Evolutionary conservation across 2,113 vertebrate species (phyloP).

Genomic region (Carassius gibelio): DNA sequence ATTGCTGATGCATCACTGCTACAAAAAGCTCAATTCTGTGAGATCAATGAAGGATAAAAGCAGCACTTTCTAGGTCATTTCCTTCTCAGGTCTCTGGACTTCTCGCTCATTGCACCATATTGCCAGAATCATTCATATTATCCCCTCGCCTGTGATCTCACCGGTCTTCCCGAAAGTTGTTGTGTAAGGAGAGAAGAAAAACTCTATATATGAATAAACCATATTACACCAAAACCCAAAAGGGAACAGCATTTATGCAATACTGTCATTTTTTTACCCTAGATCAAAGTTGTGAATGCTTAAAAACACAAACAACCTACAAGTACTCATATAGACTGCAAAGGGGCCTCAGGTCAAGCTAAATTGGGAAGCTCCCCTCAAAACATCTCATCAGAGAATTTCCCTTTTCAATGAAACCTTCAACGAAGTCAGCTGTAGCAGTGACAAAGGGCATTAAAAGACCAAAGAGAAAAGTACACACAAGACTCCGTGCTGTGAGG

Average conservation of each 20-base stretch:
- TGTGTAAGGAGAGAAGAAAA: not conserved
- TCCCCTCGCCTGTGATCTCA: not conserved
- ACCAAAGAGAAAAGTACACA: slow-evolving; percentile 24
- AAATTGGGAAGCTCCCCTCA: slow-evolving; percentile 51
- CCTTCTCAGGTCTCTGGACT: slow-evolving; percentile 25
- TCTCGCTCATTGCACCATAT: slow-evolving; percentile 10
- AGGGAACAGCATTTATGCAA: not conserved
- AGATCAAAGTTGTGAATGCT: slow-evolving; percentile 18
- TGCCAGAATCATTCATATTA: slow-evolving; percentile 11
- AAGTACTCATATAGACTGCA: slow-evolving; percentile 56
- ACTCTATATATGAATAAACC: not conserved
- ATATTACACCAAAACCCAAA: not conserved
- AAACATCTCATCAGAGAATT: slow-evolving; percentile 57
- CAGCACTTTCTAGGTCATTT: slow-evolving; percentile 24
- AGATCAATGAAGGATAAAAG: slow-evolving; percentile 43
- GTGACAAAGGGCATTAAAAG: slow-evolving; percentile 51
- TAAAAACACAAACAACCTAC: slow-evolving; percentile 44
- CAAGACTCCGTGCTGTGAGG: slow-evolving; percentile 39
- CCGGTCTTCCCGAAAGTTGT: not conserved
- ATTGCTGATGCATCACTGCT: slow-evolving; percentile 35
- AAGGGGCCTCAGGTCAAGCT: slow-evolving; percentile 59
- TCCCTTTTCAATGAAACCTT: slow-evolving; percentile 46
- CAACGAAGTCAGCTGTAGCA: slow-evolving; percentile 54
- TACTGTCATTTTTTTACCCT: slow-evolving; percentile 54
- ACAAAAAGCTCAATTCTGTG: slow-evolving; percentile 33